Evolutionary conservation across 2,113 vertebrate genomes (phyloP).

Genomic region (Microtus montanus): DNA sequence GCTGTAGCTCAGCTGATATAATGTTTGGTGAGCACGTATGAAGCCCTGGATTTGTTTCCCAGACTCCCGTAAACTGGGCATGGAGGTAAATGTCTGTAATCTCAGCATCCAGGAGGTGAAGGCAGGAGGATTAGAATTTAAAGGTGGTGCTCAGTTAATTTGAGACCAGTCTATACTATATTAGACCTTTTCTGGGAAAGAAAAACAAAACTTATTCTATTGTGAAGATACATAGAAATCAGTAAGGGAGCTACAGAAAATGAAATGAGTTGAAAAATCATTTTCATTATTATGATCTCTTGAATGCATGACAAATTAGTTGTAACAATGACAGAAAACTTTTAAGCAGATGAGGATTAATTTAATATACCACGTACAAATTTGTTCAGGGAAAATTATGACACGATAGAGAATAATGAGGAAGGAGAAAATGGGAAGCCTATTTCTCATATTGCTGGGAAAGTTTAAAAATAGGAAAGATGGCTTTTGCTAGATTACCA

Average conservation of each 20-base stretch:
- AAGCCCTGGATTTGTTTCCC: background rate
- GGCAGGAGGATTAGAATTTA: background rate
- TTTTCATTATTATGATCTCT: conserved; percentile 48
- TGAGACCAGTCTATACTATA: background rate
- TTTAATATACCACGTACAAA: conserved; percentile 30
- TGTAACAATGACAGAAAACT: conserved; percentile 33
- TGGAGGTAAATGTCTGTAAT: background rate
- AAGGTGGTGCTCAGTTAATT: background rate
- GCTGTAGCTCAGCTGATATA: background rate
- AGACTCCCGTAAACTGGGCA: background rate
- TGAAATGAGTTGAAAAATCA: conserved; percentile 35
- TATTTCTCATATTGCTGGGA: background rate
- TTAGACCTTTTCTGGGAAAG: background rate
- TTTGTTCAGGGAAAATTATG: conserved; percentile 47
- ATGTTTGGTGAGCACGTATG: background rate
- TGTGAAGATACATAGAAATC: conserved; percentile 37
- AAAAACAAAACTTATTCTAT: background rate
- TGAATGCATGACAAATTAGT: background rate
- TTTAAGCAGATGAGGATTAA: conserved; percentile 48
- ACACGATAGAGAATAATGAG: background rate
- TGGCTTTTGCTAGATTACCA: background rate
- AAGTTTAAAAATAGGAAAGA: background rate
- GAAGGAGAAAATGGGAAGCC: background rate
- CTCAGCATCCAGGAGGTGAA: background rate
- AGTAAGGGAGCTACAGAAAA: conserved; percentile 33